These are phyloP conservation scores for Panthera tigris DNA, from an alignment of 2,113 vertebrate species.

Conservation along the genomic window DNA sequence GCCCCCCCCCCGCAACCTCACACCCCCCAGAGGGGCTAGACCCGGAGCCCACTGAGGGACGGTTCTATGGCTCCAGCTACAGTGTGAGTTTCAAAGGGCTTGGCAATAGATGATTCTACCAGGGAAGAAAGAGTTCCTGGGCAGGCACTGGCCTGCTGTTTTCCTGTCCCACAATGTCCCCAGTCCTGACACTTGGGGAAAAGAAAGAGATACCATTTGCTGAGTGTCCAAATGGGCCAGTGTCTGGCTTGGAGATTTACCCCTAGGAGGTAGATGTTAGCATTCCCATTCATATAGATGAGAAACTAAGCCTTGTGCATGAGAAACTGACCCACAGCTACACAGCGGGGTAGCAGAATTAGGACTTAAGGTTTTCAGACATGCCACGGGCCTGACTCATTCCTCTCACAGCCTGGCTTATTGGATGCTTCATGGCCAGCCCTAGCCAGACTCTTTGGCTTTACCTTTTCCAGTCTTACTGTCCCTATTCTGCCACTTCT, in stretches of 20 bases:
- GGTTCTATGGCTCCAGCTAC: background rate
- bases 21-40: background rate
- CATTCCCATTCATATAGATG: background rate
- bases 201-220: background rate
- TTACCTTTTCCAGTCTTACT: background rate
- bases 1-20: background rate
- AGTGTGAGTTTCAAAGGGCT: background rate
- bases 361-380: background rate
- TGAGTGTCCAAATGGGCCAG: background rate
- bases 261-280: background rate
- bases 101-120: background rate
- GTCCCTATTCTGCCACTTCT: background rate
- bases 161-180: background rate
- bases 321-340: background rate
- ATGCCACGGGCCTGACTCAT: accelerated
- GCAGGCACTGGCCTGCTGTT: background rate
- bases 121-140: background rate
- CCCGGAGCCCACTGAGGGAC: background rate
- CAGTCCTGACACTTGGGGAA: background rate
- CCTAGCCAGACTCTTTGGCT: background rate
- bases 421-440: background rate
- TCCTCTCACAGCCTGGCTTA: background rate
- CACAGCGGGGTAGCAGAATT: background rate
- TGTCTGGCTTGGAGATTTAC: background rate
- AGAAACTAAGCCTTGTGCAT: background rate